Evolutionary conservation across 1,140 invertebrate species (phyloP).

Genomic region (Musca vetustissima): DNA sequence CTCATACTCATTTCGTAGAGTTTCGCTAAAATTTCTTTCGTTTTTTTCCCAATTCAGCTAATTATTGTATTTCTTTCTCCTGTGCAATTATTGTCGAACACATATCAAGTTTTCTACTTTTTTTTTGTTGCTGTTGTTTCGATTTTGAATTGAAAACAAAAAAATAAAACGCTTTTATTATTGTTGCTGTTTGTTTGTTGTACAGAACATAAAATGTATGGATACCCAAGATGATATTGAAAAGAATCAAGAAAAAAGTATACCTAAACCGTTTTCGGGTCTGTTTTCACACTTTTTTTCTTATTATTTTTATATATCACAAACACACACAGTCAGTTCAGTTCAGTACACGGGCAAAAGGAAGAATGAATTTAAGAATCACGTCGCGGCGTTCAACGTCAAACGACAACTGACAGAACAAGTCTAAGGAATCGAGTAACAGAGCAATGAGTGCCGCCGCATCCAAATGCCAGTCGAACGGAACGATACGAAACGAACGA

Average conservation of each 20-base stretch:
- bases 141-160: too few relatives aligned
- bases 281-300: not conserved
- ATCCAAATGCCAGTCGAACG: not conserved
- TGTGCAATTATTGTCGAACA: too few relatives aligned
- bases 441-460: slow-evolving; percentile 1
- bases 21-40: too few relatives aligned
- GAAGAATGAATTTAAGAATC: slow-evolving; percentile 17
- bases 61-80: too few relatives aligned
- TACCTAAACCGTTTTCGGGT: slow-evolving; percentile 12
- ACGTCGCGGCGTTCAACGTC: slow-evolving; percentile 5
- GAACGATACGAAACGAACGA: not conserved
- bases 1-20: too few relatives aligned
- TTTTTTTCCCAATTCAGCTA: too few relatives aligned
- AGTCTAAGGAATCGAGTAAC: slow-evolving; percentile 12
- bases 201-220: not conserved
- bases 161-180: too few relatives aligned
- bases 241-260: not conserved
- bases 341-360: slow-evolving; percentile 2
- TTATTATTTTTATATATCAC: slow-evolving; percentile 3
- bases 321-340: slow-evolving; percentile 7
- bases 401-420: slow-evolving; percentile 18
- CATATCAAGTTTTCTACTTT: too few relatives aligned
- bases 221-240: not conserved
- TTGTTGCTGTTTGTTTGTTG: not conserved
- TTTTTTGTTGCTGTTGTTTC: too few relatives aligned